A percentile compares a stretch with the other conserved stretches of the same genome.
These are phyloP conservation scores for Boloria euphrosyne DNA, from an alignment of 2,888 invertebrate genomes.

Conservation along the genomic window DNA sequence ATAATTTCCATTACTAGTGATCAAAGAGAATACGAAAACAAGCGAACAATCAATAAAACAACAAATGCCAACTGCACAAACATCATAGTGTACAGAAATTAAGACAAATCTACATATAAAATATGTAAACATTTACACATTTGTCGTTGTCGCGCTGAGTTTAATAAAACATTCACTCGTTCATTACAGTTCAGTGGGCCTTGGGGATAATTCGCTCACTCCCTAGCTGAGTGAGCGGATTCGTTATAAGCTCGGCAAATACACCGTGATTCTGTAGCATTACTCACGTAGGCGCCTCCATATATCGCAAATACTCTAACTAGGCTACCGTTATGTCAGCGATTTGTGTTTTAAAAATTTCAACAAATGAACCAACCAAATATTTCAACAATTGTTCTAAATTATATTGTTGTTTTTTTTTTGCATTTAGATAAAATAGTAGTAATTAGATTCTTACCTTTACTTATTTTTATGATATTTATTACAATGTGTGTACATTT, in stretches of 20 bases:
- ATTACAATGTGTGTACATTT: too few species aligned
- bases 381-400: too few species aligned
- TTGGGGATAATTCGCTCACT: constrained; percentile 47
- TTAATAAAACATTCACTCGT: constrained; percentile 56
- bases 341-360: background rate
- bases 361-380: too few species aligned
- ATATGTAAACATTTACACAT: constrained; percentile 37
- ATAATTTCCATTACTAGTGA: too few species aligned
- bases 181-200: constrained; percentile 50
- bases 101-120: constrained; percentile 21
- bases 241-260: constrained; percentile 33
- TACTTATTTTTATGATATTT: too few species aligned
- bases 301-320: constrained; percentile 12
- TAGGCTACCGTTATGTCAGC: background rate
- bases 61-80: background rate
- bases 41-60: too few species aligned
- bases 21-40: too few species aligned
- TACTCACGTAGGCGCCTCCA: constrained; percentile 26
- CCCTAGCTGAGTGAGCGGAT: constrained; percentile 33
- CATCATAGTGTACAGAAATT: constrained; percentile 10
- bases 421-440: too few species aligned
- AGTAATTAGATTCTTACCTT: too few species aligned
- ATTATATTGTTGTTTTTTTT: too few species aligned
- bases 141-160: constrained; percentile 41
- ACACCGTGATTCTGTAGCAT: constrained; percentile 26